Percentiles rank a stretch among this genome's conserved stretches.
phyloP scores from a whole-genome alignment of 2,888 invertebrate genomes.

The Capitulum mitella region DNA sequence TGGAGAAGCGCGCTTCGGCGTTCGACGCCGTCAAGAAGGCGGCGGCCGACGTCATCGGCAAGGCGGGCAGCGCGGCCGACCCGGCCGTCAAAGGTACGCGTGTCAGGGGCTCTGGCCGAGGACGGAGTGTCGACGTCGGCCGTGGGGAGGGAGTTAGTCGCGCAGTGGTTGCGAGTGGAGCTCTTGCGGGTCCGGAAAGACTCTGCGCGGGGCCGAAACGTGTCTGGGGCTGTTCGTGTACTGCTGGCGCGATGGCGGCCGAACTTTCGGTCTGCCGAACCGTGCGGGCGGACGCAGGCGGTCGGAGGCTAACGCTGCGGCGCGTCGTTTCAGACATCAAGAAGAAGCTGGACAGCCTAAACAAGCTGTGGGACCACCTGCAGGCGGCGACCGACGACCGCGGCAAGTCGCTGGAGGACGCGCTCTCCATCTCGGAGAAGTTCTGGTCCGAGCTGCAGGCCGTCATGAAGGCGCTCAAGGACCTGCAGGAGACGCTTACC shows the following conservation, averaged over 20 bases:
- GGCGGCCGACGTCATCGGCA: slow-evolving; percentile 88
- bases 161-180: neutral
- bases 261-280: too few species aligned
- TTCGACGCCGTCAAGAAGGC: slow-evolving; percentile 84
- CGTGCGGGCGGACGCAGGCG: too few species aligned
- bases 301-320: too few species aligned
- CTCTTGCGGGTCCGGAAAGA: too few species aligned
- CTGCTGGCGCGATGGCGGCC: too few species aligned
- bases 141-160: neutral
- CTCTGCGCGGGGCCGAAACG: too few species aligned
- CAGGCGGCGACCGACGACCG: slow-evolving; percentile 76
- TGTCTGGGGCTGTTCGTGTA: too few species aligned
- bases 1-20: slow-evolving; percentile 80
- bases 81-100: slow-evolving; percentile 65
- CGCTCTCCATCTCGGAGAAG: slow-evolving; percentile 77
- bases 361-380: slow-evolving; percentile 87
- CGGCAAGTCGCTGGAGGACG: slow-evolving; percentile 72
- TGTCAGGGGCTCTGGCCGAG: too few species aligned
- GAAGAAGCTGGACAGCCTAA: slow-evolving; percentile 82
- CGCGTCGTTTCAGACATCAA: slow-evolving; percentile 61
- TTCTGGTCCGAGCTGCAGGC: slow-evolving; percentile 93
- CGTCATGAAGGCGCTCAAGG: slow-evolving; percentile 81
- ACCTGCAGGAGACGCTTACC: slow-evolving; percentile 77
- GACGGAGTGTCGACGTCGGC: too few species aligned
- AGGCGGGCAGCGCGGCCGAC: slow-evolving; percentile 74